Evolutionary conservation across 1,140 invertebrate genomes (phyloP).

Genomic region (Apocrypta bakeri): DNA sequence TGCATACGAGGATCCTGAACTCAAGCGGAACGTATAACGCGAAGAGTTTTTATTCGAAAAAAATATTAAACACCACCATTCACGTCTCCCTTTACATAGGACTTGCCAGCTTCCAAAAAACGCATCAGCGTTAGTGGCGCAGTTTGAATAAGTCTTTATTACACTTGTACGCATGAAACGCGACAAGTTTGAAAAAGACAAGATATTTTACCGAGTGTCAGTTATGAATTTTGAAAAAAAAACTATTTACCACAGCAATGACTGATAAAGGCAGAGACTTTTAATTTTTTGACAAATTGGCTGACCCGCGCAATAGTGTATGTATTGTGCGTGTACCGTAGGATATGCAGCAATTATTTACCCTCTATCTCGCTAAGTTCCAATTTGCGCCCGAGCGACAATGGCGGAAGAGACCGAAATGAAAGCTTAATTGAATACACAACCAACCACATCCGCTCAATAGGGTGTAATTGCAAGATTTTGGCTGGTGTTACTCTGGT

Average conservation of each 20-base stretch:
- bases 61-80: neutral
- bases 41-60: neutral
- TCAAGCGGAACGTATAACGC: neutral
- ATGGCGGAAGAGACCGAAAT: slow-evolving; percentile 11
- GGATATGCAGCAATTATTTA: neutral
- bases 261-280: neutral
- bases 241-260: neutral
- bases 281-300: slow-evolving; percentile 3
- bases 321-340: too few species aligned
- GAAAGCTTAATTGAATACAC: slow-evolving; percentile 36
- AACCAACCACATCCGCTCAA: neutral
- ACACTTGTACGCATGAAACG: neutral
- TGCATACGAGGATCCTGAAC: neutral
- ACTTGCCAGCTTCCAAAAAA: neutral
- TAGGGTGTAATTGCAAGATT: neutral
- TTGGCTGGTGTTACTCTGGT: neutral
- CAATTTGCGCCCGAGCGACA: slow-evolving; percentile 6
- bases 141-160: neutral
- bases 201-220: neutral
- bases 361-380: slow-evolving; percentile 4
- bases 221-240: neutral
- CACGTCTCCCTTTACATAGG: neutral
- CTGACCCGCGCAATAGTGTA: neutral
- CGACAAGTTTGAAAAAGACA: neutral
- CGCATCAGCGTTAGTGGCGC: neutral